Base-by-base conservation (phyloP, 2,113 vertebrate genomes). In the Entelurus aequoreus region DNA sequence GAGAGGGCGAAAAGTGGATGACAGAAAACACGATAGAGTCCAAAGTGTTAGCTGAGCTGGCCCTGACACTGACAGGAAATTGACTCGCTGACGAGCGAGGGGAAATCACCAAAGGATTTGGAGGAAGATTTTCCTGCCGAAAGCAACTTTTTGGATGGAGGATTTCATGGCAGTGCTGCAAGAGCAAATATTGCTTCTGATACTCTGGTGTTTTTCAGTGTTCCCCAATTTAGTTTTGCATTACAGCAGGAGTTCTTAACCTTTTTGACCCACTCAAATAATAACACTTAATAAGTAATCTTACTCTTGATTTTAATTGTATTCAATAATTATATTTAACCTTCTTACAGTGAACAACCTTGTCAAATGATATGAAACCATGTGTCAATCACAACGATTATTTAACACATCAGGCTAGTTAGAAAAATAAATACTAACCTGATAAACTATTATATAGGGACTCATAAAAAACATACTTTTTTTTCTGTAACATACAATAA, bases 31-130 rank as follows among this genome's bases (percentile, higher is more conserved):
- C 82, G 85, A 84, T 80, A 71, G 79, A 84, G 77, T 73, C 48
- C 54, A 77, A 75, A 78, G 66, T 63, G 60, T 86, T 86, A 84
- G 82, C 77, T 80, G 71, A 82, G 82, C 71, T 80, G 77, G 52
- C 52, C 52, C 77, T 72, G 79, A 79, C 61, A 60, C 52, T 55
- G 73, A 57, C 54, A 56, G 63, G 47, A 74, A 65, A 81, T 77
- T 69, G 62, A 69, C 63, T 58, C 16, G 7, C 52, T 63, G 69
- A 74, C 55, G 44, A 53, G 69, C 37, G 56, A 68, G 68, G 36
- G 28, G 69, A 66, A 62, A 59, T 71, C 50, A 55, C 63, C 65
- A 54, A 53, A 69, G 53, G 49, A 59, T 58, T 60, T 69, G 63
- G 3, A 0, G 9, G 50, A 56, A 61, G 38, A 52, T 54, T 60